Base-by-base conservation (phyloP, 2,888 invertebrate species). In the Nemotelus pantherinus region DNA sequence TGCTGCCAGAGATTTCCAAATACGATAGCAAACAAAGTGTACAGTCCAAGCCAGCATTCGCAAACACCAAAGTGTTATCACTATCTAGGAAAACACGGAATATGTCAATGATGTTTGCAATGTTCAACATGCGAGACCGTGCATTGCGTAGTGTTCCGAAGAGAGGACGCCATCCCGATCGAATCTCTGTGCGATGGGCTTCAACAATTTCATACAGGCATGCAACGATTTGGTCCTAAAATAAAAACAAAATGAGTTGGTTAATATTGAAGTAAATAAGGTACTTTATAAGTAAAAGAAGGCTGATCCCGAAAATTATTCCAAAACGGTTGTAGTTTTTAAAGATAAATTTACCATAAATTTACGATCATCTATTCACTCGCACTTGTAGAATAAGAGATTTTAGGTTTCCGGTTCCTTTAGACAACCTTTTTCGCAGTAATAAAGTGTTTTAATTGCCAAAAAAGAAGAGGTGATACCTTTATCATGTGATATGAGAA, bases 171-270 rank as follows among this genome's bases (percentile, higher is more conserved):
- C 98, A 99, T 0, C 98, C 98, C 0, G 97, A 97, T 81, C 95
- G 92, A 60, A 98, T 96, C 88, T 98, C 97, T 79, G 94, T 93
- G 82, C 96, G 90, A 85, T 96, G 97, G 0, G 95, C 95, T 87
- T 98, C 97, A 0, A 99, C 98, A 83, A 98, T 95, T 87, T 97
- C 97, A 86, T 97, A 97, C 68, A 98, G 92, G 82, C 96, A 97
- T 76, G 96, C 95, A 64, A 98, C 95, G 82, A 99, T 96, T 88
- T 93, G 93, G 85, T 93, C 93, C 94, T 96, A 88, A 45, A 88
- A 88, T 77, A 41, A 77, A 77, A 57, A 75, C 76, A 60, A 4
- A 77, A 50, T 63, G 50, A 77, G 63, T 53, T 53, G 10, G 53
- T 6, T 0, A 47, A 64, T 39, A 64, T 45, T 10, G 60, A 2